phyloP scores from a whole-genome alignment of 2,113 vertebrate species.

The Trogon surrucura region DNA sequence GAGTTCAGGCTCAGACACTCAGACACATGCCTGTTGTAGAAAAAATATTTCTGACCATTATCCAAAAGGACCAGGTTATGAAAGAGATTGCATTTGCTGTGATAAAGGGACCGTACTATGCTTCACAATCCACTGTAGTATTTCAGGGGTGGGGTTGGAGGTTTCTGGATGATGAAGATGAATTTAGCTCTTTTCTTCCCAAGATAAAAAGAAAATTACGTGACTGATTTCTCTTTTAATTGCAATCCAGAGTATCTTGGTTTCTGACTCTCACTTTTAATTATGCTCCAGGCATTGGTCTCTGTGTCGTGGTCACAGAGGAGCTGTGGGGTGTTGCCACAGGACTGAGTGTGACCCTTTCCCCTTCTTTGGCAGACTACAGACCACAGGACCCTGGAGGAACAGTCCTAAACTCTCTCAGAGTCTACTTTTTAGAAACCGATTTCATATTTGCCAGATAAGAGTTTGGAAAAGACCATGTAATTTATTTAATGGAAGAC shows the following conservation, averaged over 20 bases:
- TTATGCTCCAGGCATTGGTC: background rate
- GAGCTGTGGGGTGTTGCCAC: background rate
- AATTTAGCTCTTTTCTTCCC: slow-evolving; percentile 20
- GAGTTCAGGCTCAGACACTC: slow-evolving; percentile 58
- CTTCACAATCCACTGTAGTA: slow-evolving; percentile 1
- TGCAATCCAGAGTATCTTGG: slow-evolving; percentile 15
- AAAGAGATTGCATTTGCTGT: slow-evolving; percentile 42
- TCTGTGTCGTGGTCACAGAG: background rate
- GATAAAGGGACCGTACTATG: slow-evolving; percentile 9
- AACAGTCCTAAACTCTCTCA: background rate
- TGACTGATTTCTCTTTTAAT: slow-evolving; percentile 39
- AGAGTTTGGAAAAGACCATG: slow-evolving; percentile 38
- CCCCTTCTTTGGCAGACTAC: background rate
- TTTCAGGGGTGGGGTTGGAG: background rate
- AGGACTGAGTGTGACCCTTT: background rate
- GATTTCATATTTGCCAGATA: background rate
- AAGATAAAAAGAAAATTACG: slow-evolving; percentile 31
- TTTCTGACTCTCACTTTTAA: slow-evolving; percentile 30
- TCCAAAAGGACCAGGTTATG: slow-evolving; percentile 47
- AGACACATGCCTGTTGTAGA: slow-evolving; percentile 36
- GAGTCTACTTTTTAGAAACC: background rate
- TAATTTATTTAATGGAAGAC: slow-evolving; percentile 48
- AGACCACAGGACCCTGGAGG: background rate
- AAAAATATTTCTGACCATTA: slow-evolving; percentile 48
- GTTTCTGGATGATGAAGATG: slow-evolving; percentile 57